Base-by-base conservation (phyloP, 2,888 invertebrate genomes). In the Galeopsomyia nigrocyanea region DNA sequence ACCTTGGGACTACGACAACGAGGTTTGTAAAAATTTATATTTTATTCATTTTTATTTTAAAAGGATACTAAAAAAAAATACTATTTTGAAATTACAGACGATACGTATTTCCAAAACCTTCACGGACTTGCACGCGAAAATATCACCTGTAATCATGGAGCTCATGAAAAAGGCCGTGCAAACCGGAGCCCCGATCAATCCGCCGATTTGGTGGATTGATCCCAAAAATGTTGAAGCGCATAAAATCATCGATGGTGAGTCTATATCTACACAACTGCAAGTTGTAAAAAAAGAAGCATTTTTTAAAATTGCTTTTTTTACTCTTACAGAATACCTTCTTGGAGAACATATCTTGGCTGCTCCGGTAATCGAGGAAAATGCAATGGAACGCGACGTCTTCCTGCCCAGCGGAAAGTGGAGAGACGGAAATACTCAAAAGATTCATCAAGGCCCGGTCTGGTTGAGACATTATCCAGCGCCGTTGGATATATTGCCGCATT, bases 181-280 rank as follows among this genome's bases (percentile, higher is more conserved):
- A 1, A 87, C 89, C 3, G 94, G 93, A 9, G 88, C 89, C 0
- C 94, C 94, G 0, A 91, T 94, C 7, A 93, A 94, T 84, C 88
- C 92, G 1, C 95, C 95, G 0, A 88, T 95, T 39, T 95, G 95
- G 95, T 95, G 94, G 95, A 82, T 92, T 0, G 92, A 90, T 77
- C 94, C 94, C 0, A 83, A 82, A 0, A 92, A 94, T 80, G 80
- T 83, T 39, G 88, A 88, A 13, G 91, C 94, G 0, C 84, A 84
- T 50, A 81, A 77, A 1, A 83, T 87, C 69, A 85, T 87, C 71
- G 83, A 86, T 68, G 82, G 86, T 86, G 73, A 76, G 77, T 49
- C 22, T 55, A 10, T 55, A 10, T 5, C 7, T 39, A 7, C 7
- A 10, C 39, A 7, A 39, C 13, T 26, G 26, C 5, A 26, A 26